A percentile compares a stretch with the other conserved stretches of the same genome.
phyloP scores from a whole-genome alignment of 1,140 invertebrate species.

The Drosophila persimilis region DNA sequence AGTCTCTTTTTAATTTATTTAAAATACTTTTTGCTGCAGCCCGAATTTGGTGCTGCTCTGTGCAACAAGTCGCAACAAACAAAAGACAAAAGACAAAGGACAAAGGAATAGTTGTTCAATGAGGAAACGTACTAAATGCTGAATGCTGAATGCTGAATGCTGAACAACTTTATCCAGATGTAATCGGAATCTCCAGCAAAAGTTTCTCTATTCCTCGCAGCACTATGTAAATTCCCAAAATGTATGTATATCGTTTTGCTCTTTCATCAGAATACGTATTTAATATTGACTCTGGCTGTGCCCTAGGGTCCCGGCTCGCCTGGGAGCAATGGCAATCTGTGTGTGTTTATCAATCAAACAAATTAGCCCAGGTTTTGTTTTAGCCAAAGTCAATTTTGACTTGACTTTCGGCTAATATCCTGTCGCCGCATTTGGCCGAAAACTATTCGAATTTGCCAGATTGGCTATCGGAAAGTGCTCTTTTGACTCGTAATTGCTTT shows the following conservation, averaged over 20 bases:
- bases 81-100: conserved; percentile 11
- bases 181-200: conserved; percentile 3
- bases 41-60: conserved; percentile 20
- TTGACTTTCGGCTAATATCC: conserved; percentile 74
- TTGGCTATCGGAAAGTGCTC: conserved; percentile 49
- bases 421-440: conserved; percentile 61
- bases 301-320: neutral
- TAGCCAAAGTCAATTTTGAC: conserved; percentile 60
- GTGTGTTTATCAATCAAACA: conserved; percentile 54
- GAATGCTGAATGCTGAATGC: conserved; percentile 22
- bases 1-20: conserved; percentile 65
- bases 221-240: conserved; percentile 37
- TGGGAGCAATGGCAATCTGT: neutral
- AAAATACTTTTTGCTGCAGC: conserved; percentile 53
- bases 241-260: conserved; percentile 24
- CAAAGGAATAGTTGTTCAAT: conserved; percentile 18
- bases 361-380: conserved; percentile 47
- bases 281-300: too few species aligned
- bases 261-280: neutral
- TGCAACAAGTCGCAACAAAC: conserved; percentile 42
- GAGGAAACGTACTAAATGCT: conserved; percentile 26
- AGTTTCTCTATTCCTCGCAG: conserved; percentile 4
- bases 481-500: conserved; percentile 76
- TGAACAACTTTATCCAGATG: conserved; percentile 6
- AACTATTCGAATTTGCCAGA: conserved; percentile 63